phyloP scores from a whole-genome alignment of 1,140 invertebrate genomes.

The Uloborus diversus region DNA sequence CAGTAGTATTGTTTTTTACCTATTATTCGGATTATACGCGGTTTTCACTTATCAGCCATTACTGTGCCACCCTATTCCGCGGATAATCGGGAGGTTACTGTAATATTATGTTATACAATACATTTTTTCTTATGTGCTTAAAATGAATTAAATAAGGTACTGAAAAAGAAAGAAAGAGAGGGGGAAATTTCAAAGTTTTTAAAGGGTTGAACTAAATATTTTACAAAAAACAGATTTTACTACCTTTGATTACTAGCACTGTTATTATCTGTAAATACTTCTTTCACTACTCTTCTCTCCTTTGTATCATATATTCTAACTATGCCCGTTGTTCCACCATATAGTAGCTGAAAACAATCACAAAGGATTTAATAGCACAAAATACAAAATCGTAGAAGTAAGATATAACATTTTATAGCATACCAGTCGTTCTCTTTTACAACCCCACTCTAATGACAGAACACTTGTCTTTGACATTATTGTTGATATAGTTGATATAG shows the following conservation, averaged over 20 bases:
- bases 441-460: conserved; percentile 74
- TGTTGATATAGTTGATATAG: conserved; percentile 69
- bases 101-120: no score
- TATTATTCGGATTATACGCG: no score
- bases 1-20: no score
- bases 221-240: neutral
- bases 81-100: no score
- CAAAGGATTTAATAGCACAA: neutral
- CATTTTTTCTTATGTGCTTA: no score
- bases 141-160: no score
- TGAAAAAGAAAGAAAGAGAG: neutral
- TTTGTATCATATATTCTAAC: conserved; percentile 74
- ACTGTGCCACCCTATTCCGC: no score
- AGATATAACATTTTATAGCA: conserved; percentile 21
- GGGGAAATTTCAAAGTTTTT: neutral
- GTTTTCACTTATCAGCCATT: no score
- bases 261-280: conserved; percentile 65
- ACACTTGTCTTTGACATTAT: conserved; percentile 71
- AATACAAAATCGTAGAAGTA: conserved; percentile 3
- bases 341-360: conserved; percentile 67
- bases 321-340: conserved; percentile 72
- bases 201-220: no score
- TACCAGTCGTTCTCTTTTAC: conserved; percentile 72
- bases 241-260: conserved; percentile 58
- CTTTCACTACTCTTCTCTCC: conserved; percentile 74